Evolutionary conservation across 1,140 invertebrate species (phyloP), one percentile per base, ranked within the genome.

Genomic region (Oppia nitens): DNA sequence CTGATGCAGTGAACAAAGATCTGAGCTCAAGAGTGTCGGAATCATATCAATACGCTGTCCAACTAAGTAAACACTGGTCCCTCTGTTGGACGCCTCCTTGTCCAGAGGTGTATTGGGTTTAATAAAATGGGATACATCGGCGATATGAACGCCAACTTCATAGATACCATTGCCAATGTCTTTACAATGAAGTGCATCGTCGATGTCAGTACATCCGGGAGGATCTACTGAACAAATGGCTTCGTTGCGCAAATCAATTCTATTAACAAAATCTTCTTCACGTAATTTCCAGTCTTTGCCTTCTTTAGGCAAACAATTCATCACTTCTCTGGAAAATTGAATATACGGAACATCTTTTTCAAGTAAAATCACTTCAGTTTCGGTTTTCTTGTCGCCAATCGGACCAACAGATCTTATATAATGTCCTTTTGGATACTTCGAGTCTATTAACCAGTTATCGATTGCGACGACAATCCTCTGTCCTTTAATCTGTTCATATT

Each of bases 151-250:
- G 9, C 91, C 92, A 61, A 94, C 76, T 73, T 94, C 83, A 29
- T 78, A 77, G 63, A 87, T 87, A 2, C 81, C 83, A 70, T 86
- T 84, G 0, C 77, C 73, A 20, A 94, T 69, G 28, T 76, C 68
- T 47, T 80, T 74, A 66, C 89, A 96, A 72, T 99, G 96, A 1
- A 99, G 72, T 0, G 95, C 95, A 74, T 99, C 96, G 72, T 98
- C 96, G 64, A 99, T 98, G 71, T 99, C 95, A 1, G 95, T 98
- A 73, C 95, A 99, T 0, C 94, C 94, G 1, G 91, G 91, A 25
- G 95, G 95, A 78, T 99, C 95, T 0, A 99, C 94, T 1, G 92
- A 97, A 68, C 93, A 98, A 29, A 98, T 81, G 66, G 83, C 79
- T 6, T 95, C 67, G 58, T 88, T 75, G 51, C 93, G 78, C 0